Evolutionary conservation across 2,888 invertebrate genomes (phyloP), one percentile per base, ranked within the genome.

Genomic region (Aradus depressus): DNA sequence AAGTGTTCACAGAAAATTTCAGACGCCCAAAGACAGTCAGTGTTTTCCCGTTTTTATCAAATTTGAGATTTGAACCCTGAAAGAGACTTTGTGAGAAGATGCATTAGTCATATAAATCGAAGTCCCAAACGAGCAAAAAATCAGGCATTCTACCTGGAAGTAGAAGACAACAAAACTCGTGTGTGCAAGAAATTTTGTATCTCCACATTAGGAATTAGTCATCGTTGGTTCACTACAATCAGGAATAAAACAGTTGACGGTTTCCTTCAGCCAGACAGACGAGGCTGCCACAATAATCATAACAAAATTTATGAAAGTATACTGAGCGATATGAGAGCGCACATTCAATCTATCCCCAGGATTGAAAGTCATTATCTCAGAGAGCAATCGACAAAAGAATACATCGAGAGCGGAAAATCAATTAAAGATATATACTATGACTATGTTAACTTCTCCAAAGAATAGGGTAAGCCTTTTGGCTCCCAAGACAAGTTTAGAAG

Each of bases 341-440:
- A 48, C 16, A 48, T 48, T 3, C 26, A 48, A 19, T 48, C 49
- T 3, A 48, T 48, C 14, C 49, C 49, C 19, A 6, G 49, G 25
- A 16, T 48, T n/a, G n/a, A n/a, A n/a, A n/a, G n/a, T n/a, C n/a
- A n/a, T n/a, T n/a, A n/a, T n/a, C n/a, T n/a, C n/a, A 3, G 41
- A 1, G 41, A 23, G 3, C 47, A 47, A n/a, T 25, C 47, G 1
- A 6, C 8, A 4, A 10, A 38, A 6, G 47, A 47, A 19, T 47
- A 23, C 16, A 47, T 47, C 3, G 47, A 47, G 3, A 38, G 47
- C 10, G 38, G 47, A 23, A 47, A 18, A 28, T 38, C 47, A 3
- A 38, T 47, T n/a, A 38, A 35, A 19, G 25, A 38, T 8, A 47
- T 47, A 3, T 47, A 47, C 38, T 18, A 38, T 6, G 47, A 47